Conservation (phyloP, 2,113 vertebrate genomes). For the Heterochromis multidens region DNA sequence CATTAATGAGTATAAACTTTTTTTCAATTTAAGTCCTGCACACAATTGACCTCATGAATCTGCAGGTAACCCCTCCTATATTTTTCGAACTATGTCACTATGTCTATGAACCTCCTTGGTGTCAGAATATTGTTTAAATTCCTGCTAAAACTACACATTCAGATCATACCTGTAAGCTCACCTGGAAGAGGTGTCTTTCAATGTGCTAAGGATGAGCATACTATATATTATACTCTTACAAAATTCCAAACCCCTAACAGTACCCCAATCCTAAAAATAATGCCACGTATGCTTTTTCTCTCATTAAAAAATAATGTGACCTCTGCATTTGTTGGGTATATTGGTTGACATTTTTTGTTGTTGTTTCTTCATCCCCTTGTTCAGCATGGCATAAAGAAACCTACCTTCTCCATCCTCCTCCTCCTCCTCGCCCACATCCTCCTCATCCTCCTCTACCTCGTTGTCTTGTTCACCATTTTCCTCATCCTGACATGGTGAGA, state of each 20-base stretch:
- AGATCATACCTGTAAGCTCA: too few relatives aligned
- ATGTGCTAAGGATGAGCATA: neutral
- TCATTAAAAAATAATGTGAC: too few relatives aligned
- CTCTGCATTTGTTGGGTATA: neutral
- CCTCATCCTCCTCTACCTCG: slow-evolving; percentile 71
- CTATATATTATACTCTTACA: neutral
- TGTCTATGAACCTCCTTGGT: too few relatives aligned
- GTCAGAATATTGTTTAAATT: too few relatives aligned
- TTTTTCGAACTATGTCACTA: too few relatives aligned
- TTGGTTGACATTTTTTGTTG: neutral
- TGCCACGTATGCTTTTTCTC: neutral
- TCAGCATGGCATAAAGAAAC: neutral
- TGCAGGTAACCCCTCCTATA: too few relatives aligned
- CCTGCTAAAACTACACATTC: too few relatives aligned
- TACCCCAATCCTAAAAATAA: neutral
- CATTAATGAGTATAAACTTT: too few relatives aligned
- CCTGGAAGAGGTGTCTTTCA: too few relatives aligned
- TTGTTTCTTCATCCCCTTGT: neutral
- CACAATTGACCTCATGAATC: too few relatives aligned
- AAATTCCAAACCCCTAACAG: neutral
- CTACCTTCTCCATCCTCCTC: slow-evolving; percentile 72
- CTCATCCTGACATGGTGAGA: slow-evolving; percentile 52
- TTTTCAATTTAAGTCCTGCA: too few relatives aligned
- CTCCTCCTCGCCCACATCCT: slow-evolving; percentile 66
- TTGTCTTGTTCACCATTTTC: slow-evolving; percentile 72